Percentiles rank a stretch among this genome's conserved stretches.
phyloP scores from a whole-genome alignment of 2,797 vertebrate species.

The Gymnopithys bicolor region DNA sequence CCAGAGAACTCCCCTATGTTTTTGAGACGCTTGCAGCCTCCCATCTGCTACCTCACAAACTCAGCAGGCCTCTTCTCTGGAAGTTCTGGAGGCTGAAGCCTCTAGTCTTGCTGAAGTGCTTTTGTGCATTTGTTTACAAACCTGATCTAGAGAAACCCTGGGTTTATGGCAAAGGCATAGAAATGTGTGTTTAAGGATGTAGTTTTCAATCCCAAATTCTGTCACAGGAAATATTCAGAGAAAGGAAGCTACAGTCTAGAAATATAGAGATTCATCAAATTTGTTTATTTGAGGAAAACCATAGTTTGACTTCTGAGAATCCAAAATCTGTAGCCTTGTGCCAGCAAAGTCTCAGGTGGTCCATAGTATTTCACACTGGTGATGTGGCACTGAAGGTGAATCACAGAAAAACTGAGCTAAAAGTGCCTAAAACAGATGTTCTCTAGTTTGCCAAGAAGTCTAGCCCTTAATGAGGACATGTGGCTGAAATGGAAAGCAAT shows the following conservation, averaged over 20 bases:
- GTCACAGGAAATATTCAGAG: neutral
- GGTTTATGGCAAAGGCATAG: neutral
- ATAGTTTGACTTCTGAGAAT: neutral
- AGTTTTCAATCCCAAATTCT: neutral
- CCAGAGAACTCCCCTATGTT: neutral
- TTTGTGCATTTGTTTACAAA: neutral
- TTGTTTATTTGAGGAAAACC: neutral
- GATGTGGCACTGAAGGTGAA: conserved; percentile 13
- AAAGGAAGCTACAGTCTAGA: neutral
- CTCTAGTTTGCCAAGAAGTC: conserved; percentile 23
- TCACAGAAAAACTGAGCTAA: conserved; percentile 14
- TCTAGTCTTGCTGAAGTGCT: neutral
- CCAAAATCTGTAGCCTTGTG: neutral
- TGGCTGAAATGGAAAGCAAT: conserved; percentile 33
- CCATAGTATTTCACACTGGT: neutral
- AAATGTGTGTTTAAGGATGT: neutral
- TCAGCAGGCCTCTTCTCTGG: neutral
- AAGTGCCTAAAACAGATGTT: conserved; percentile 35
- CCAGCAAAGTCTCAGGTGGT: neutral
- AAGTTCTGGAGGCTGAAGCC: neutral
- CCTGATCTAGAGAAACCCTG: neutral
- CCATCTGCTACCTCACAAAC: neutral
- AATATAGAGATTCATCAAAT: neutral
- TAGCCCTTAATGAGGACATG: conserved; percentile 28
- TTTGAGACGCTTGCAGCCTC: neutral